These are phyloP conservation scores for Homalodisca vitripennis DNA, from an alignment of 1,140 invertebrate species.

Conservation along the genomic window DNA sequence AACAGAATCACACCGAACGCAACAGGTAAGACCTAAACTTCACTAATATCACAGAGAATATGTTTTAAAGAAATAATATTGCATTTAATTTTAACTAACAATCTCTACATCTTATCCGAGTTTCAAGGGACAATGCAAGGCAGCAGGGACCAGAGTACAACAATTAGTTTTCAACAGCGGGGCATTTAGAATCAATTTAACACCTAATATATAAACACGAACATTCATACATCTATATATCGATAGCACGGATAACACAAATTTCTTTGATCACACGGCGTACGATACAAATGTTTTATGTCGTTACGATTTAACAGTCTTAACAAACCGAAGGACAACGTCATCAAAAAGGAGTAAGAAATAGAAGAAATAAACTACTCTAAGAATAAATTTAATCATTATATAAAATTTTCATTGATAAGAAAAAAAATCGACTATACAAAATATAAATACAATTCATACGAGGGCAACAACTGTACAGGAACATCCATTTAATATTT, in stretches of 20 bases:
- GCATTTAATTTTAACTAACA: too few relatives aligned
- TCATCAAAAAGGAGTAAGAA: background rate
- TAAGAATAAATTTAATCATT: background rate
- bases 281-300: too few relatives aligned
- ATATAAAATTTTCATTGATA: background rate
- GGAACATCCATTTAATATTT: slow-evolving; percentile 4
- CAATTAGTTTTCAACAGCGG: too few relatives aligned
- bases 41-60: slow-evolving; percentile 5
- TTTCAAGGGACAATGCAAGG: too few relatives aligned
- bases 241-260: too few relatives aligned
- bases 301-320: background rate
- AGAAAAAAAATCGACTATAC: background rate
- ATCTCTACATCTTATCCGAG: too few relatives aligned
- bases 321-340: background rate
- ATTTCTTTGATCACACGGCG: too few relatives aligned
- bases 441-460: slow-evolving; percentile 19
- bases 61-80: background rate
- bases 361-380: background rate
- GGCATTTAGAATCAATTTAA: too few relatives aligned
- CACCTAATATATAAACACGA: too few relatives aligned
- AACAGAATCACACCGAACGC: too few relatives aligned
- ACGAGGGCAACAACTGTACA: slow-evolving; percentile 2
- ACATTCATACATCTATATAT: too few relatives aligned
- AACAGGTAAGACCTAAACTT: slow-evolving; percentile 2
- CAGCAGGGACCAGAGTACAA: too few relatives aligned